Base-by-base conservation (phyloP, 2,797 vertebrate genomes). In the Tokudaia tokunoshimensis region DNA sequence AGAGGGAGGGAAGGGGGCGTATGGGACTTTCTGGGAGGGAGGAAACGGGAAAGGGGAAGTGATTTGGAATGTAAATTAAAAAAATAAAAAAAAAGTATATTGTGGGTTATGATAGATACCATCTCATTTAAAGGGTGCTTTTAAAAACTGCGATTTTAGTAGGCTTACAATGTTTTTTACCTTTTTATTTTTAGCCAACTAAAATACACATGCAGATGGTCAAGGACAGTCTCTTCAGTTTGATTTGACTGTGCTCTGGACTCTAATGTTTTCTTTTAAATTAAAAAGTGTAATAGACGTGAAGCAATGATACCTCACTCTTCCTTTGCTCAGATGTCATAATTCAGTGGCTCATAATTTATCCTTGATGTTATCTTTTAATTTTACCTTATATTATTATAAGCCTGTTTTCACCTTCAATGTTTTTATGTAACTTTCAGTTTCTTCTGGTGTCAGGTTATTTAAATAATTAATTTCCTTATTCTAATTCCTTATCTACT, bases 221-320 rank as follows among this genome's bases (percentile, higher is more conserved):
- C 6, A 72, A 72, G 6, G 24, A 50, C n/a, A 2, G 65, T 8
- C 31, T 89, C n/a, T 81, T 91, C 22, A 67, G 91, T 97, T 92
- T 70, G 50, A 47, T 59, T 94, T 85, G 44, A 80, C 92, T 95
- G 55, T 79, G 76, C 87, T 93, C n/a, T 96, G 61, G 31, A 34
- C n/a, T 89, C 26, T 78, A 89, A 24, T 7, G 63, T 82, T 95
- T 96, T 79, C 75, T 79, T 93, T 55, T 74, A 67, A 41, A 74
- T 55, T 74, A 67, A 41, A 74, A 89, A 61, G 61, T 65, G 19
- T 50, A 89, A 52, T 89, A 83, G 50, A 89, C 80, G 89, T 82
- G 44, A 86, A 47, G 41, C 2, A 67, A 12, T 93, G 59, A 57
- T 78, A 72, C 14, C 82, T 10, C 61, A 4, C 61, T 90, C 44